Evolutionary conservation across 2,888 invertebrate genomes (phyloP).

Genomic region (Drosophila niveifrons): DNA sequence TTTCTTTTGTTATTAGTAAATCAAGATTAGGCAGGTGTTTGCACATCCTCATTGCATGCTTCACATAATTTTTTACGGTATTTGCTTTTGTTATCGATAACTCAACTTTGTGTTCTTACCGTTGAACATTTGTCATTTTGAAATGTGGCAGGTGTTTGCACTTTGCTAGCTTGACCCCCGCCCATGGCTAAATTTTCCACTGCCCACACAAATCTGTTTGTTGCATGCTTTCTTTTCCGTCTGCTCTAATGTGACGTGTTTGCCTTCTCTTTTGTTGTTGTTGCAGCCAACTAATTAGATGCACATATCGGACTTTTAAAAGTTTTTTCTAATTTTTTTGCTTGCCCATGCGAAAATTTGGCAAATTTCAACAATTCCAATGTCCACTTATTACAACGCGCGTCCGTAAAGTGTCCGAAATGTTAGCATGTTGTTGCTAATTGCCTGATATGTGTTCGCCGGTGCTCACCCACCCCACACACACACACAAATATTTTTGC

Average conservation of each 20-base stretch:
- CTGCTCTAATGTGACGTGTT: conserved; percentile 57
- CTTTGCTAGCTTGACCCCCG: conserved; percentile 47
- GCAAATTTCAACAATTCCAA: conserved; percentile 67
- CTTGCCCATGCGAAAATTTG: conserved; percentile 49
- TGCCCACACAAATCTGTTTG: conserved; percentile 69
- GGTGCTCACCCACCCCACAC: conserved; percentile 37
- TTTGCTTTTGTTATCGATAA: conserved; percentile 3
- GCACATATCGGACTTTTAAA: conserved; percentile 34
- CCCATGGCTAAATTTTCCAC: conserved; percentile 70
- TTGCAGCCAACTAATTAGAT: conserved; percentile 53
- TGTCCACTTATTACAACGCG: conserved; percentile 72
- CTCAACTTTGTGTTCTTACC: conserved; percentile 1
- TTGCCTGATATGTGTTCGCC: conserved; percentile 63
- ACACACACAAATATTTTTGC: conserved; percentile 7
- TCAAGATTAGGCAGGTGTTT: background rate
- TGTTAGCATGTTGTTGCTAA: conserved; percentile 74
- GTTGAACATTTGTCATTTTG: conserved; percentile 3
- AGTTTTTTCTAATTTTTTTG: conserved; percentile 23
- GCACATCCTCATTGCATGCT: background rate
- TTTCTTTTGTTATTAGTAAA: conserved; percentile 1
- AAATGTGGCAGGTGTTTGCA: conserved; percentile 57
- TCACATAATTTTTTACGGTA: background rate
- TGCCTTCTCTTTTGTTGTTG: conserved; percentile 28
- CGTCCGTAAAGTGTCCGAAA: conserved; percentile 65
- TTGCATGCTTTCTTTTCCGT: conserved; percentile 57